Conservation (phyloP, 2,888 invertebrate genomes). For the Hirtodrosophila histrioides region DNA sequence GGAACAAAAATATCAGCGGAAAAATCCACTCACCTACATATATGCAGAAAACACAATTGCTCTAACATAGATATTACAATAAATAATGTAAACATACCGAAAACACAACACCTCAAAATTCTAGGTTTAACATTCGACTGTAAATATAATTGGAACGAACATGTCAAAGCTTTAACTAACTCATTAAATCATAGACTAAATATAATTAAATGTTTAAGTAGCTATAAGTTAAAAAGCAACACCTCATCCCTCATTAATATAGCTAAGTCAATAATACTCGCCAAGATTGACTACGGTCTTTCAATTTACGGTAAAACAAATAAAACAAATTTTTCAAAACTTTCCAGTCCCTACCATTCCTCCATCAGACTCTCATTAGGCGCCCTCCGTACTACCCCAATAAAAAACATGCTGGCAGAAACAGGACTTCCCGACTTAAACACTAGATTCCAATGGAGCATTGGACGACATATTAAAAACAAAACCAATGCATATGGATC, state of each 20-base stretch:
- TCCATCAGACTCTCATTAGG: slow-evolving; percentile 11
- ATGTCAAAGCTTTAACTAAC: not conserved
- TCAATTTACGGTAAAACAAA: slow-evolving; percentile 5
- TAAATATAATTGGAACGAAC: slow-evolving; percentile 8
- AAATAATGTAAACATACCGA: not conserved
- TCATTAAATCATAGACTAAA: slow-evolving; percentile 12
- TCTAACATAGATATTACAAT: slow-evolving; percentile 6
- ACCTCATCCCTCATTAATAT: slow-evolving; percentile 4
- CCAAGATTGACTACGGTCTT: slow-evolving; percentile 6
- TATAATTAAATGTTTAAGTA: slow-evolving; percentile 4
- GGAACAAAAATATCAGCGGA: slow-evolving; percentile 13
- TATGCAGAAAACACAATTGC: slow-evolving; percentile 2
- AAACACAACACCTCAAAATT: slow-evolving; percentile 8
- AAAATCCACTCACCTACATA: slow-evolving; percentile 11
- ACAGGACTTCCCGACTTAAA: not conserved
- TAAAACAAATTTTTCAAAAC: slow-evolving; percentile 2
- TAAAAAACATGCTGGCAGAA: slow-evolving; percentile 3
- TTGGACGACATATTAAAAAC: slow-evolving; percentile 6
- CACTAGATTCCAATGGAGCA: no score
- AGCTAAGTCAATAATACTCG: slow-evolving; percentile 3
- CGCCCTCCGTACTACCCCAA: slow-evolving; percentile 12
- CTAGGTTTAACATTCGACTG: slow-evolving; percentile 9
- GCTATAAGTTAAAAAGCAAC: slow-evolving; percentile 2
- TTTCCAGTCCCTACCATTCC: slow-evolving; percentile 2
- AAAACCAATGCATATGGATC: not conserved